Evolutionary conservation across 1,140 invertebrate species (phyloP).

Genomic region (Onthophagus taurus): DNA sequence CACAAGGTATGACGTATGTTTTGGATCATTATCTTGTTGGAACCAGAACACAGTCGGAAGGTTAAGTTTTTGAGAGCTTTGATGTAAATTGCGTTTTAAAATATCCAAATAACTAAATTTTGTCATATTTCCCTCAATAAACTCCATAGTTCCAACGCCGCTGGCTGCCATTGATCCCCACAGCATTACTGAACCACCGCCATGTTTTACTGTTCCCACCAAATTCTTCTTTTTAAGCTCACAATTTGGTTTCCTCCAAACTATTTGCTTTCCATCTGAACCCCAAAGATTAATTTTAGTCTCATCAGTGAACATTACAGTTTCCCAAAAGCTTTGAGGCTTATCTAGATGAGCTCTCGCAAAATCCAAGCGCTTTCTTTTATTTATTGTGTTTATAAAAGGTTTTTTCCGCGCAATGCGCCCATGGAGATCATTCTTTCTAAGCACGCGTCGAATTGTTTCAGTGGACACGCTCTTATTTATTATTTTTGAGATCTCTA

Average conservation of each 20-base stretch:
- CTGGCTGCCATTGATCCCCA: constrained; percentile 6
- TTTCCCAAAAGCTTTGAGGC: constrained; percentile 1
- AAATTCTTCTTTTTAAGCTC: constrained; percentile 2
- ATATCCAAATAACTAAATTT: constrained; percentile 3
- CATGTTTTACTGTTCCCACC: constrained; percentile 5
- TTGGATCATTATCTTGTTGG: no score
- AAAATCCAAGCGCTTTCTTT: background rate
- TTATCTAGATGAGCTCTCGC: background rate
- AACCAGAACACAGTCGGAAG: no score
- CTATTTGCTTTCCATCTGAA: constrained; percentile 2
- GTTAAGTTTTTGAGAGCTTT: no score
- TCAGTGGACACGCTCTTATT: constrained; percentile 1
- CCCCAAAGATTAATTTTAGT: constrained; percentile 3
- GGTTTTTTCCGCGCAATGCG: background rate
- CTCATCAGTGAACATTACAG: constrained; percentile 9
- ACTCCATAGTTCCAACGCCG: background rate
- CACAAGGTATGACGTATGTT: no score
- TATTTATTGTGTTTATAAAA: background rate
- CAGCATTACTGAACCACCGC: constrained; percentile 3
- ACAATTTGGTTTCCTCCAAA: constrained; percentile 1
- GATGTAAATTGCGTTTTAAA: no score
- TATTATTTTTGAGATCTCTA: no score
- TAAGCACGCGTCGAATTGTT: constrained; percentile 3
- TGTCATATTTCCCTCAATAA: constrained; percentile 5
- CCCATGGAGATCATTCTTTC: background rate